Percentiles rank a stretch among this genome's conserved stretches.
These are phyloP conservation scores for Elaphurus davidianus DNA, from an alignment of 2,113 vertebrate genomes.

Conservation along the genomic window DNA sequence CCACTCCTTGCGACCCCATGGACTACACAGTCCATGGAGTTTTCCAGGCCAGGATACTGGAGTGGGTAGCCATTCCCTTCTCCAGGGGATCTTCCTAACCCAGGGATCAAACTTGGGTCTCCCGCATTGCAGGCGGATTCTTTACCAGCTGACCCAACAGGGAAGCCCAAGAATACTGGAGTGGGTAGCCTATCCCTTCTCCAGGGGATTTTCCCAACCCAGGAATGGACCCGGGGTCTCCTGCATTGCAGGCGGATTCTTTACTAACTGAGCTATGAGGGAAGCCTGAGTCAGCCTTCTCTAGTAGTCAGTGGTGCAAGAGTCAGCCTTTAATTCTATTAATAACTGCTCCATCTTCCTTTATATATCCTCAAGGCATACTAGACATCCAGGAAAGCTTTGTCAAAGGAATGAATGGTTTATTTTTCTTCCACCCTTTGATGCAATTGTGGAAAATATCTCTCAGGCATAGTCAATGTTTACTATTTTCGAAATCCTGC, in stretches of 20 bases:
- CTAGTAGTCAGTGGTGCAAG: neutral
- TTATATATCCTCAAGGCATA: neutral
- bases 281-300: neutral
- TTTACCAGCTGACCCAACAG: neutral
- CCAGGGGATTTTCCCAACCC: neutral
- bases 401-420: neutral
- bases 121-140: neutral
- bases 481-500: conserved; percentile 17
- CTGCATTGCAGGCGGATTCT: neutral
- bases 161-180: neutral
- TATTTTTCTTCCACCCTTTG: neutral
- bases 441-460: neutral
- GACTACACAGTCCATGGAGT: neutral
- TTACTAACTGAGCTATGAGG: neutral
- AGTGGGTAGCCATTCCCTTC: neutral
- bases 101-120: neutral
- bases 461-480: neutral
- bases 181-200: neutral
- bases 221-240: neutral
- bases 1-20: neutral
- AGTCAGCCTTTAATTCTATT: neutral
- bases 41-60: neutral
- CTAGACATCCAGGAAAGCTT: neutral
- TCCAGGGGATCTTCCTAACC: neutral
- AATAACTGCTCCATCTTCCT: neutral